A percentile compares a stretch with the other conserved stretches of the same genome.
phyloP scores from a whole-genome alignment of 2,797 vertebrate genomes.

The Enteromius mattozi region DNA sequence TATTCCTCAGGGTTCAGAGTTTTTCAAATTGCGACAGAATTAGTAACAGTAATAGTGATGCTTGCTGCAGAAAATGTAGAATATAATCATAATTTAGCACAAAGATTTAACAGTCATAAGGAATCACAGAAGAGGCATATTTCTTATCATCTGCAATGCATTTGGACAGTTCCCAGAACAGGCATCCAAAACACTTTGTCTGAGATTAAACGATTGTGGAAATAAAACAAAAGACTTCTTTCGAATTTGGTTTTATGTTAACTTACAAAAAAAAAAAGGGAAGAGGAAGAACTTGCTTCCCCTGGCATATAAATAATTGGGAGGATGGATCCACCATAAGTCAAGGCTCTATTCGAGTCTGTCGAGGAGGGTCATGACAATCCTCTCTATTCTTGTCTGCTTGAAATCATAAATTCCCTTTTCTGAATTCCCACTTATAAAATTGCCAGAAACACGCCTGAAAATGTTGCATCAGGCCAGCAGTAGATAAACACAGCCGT shows the following conservation, averaged over 20 bases:
- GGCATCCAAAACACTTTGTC: slow-evolving; percentile 9
- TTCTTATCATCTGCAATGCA: slow-evolving; percentile 10
- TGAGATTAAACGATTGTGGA: slow-evolving; percentile 24
- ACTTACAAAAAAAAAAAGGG: slow-evolving; percentile 10
- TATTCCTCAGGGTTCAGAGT: neutral
- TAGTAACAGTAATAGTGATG: neutral
- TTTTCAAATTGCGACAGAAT: neutral
- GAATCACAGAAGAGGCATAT: slow-evolving; percentile 28
- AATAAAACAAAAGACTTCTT: slow-evolving; percentile 23
- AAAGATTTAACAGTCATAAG: neutral
- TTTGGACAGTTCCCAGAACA: slow-evolving; percentile 33
- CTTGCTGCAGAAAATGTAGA: neutral
- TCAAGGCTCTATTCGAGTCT: neutral
- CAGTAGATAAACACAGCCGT: neutral
- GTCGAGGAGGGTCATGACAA: slow-evolving; percentile 9
- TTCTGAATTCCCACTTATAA: neutral
- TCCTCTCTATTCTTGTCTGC: neutral
- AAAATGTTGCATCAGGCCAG: neutral
- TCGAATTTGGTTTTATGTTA: slow-evolving; percentile 16
- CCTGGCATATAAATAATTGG: slow-evolving; percentile 66
- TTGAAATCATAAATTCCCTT: slow-evolving; percentile 1
- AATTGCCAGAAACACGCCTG: slow-evolving; percentile 2
- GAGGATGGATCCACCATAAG: slow-evolving; percentile 13
- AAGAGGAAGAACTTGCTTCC: slow-evolving; percentile 65
- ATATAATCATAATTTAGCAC: neutral